A percentile compares a stretch with the other conserved stretches of the same genome.
phyloP scores from a whole-genome alignment of 35 echinoderm and acorn worm genomes.

The Diadema setosum region DNA sequence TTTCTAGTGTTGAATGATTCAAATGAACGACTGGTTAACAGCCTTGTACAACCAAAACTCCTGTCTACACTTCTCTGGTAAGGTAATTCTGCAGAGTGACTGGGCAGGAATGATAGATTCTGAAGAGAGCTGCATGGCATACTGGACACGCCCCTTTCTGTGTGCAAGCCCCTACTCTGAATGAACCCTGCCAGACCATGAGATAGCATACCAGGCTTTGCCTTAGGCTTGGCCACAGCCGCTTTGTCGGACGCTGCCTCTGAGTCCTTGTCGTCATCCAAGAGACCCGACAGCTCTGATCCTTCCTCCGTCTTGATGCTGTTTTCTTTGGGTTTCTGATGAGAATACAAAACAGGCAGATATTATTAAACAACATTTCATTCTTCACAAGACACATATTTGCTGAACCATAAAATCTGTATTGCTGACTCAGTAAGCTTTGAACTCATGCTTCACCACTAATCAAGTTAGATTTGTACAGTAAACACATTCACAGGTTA shows the following conservation, averaged over 20 bases:
- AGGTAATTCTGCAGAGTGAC: neutral
- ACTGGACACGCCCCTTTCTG: neutral
- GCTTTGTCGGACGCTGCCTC: neutral
- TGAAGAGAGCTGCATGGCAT: neutral
- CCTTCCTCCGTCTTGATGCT: neutral
- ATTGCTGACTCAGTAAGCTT: neutral
- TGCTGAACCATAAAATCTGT: neutral
- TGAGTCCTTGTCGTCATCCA: slow-evolving; percentile 16
- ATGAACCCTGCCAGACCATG: neutral
- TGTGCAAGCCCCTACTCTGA: neutral
- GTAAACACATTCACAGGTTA: no score
- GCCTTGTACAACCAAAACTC: no score
- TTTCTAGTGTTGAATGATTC: no score
- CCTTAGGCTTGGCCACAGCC: slow-evolving; percentile 9
- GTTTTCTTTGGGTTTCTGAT: neutral
- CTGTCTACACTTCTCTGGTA: neutral
- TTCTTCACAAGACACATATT: no score
- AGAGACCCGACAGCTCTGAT: neutral
- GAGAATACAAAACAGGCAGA: neutral
- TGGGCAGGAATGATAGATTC: neutral
- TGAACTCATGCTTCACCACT: neutral
- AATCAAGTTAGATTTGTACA: no score
- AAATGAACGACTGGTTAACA: no score
- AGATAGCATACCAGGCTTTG: slow-evolving; percentile 20
- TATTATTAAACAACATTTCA: no score